These are phyloP conservation scores for Stenodema calcarata DNA, from an alignment of 2,888 invertebrate species.

Conservation along the genomic window DNA sequence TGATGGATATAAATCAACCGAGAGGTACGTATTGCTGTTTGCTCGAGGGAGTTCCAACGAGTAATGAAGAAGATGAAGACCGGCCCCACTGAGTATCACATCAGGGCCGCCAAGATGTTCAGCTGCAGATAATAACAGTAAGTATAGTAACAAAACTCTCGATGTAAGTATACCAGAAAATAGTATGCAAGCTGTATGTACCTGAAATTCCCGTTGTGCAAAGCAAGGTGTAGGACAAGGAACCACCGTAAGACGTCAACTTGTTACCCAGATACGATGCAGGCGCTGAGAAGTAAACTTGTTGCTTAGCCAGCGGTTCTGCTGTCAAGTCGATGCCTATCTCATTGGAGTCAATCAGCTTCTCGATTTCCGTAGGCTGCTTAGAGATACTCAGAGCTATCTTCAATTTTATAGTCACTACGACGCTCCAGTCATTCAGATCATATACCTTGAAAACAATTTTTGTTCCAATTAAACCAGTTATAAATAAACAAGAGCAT, in stretches of 20 bases:
- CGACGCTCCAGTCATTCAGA: conserved; percentile 73
- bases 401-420: conserved; percentile 66
- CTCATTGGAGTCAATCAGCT: not conserved
- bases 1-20: conserved; percentile 76
- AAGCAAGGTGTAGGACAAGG: conserved; percentile 76
- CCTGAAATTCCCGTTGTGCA: conserved; percentile 36
- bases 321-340: conserved; percentile 66
- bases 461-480: too few species aligned
- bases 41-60: conserved; percentile 83
- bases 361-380: conserved; percentile 38
- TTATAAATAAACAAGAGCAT: too few species aligned
- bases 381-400: conserved; percentile 62
- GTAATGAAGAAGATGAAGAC: conserved; percentile 73
- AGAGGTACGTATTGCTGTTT: conserved; percentile 69
- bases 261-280: conserved; percentile 79
- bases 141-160: not conserved
- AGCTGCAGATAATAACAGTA: conserved; percentile 57
- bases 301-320: conserved; percentile 62
- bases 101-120: conserved; percentile 76
- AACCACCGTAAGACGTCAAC: conserved; percentile 87
- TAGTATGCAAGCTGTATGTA: too few species aligned
- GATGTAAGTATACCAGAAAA: too few species aligned
- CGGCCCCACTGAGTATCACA: conserved; percentile 78
- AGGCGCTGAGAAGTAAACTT: conserved; percentile 82
- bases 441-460: conserved; percentile 64